Evolutionary conservation across 2,797 vertebrate genomes (phyloP), one percentile per base, ranked within the genome.

Genomic region (Hephaestus fuliginosus): DNA sequence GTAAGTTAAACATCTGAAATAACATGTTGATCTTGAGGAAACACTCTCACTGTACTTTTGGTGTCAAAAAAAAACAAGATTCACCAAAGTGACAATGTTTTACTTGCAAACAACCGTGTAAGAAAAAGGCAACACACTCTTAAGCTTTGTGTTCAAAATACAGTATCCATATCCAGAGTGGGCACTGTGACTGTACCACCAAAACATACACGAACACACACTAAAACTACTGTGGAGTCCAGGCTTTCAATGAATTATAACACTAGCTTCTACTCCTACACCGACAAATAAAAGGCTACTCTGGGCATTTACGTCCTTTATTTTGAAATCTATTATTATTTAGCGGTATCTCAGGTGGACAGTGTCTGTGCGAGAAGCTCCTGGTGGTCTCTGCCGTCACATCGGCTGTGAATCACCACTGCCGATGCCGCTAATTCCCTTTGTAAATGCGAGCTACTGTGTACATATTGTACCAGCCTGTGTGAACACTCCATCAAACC

Each of bases 1-100:
- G 90, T 90, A 88, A 92, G 87, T 93, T 84, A 83, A 87, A 91
- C 86, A 78, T 82, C 85, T 76, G 75, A 90, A 83, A 88, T 68
- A 75, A 89, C 85, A 87, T 41, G 65, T 77, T 71, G 85, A 88
- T 84, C 70, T 86, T 58, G 78, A 89, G 89, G 71, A 87, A 84
- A 91, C 80, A 89, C 84, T 87, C 55, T 58, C 80, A 88, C 84
- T 86, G 76, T 71, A 86, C 74, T 63, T 69, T 48, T 15, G 51
- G 73, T 68, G 79, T 65, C 65, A 58, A 81, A 83, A 78, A 78
- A 78, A 76, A 78, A 76, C 80, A 89, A n/a, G 65, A 83, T 86
- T 87, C 88, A 91, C 90, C 74, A 72, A 84, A 85, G 65, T 76
- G 73, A 92, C 85, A 52, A 90, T 62, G 88, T 87, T 85, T 39